A percentile compares a stretch with the other conserved stretches of the same genome.
Conservation (phyloP, 2,888 invertebrate genomes). For the Pantelozetes paolii region DNA sequence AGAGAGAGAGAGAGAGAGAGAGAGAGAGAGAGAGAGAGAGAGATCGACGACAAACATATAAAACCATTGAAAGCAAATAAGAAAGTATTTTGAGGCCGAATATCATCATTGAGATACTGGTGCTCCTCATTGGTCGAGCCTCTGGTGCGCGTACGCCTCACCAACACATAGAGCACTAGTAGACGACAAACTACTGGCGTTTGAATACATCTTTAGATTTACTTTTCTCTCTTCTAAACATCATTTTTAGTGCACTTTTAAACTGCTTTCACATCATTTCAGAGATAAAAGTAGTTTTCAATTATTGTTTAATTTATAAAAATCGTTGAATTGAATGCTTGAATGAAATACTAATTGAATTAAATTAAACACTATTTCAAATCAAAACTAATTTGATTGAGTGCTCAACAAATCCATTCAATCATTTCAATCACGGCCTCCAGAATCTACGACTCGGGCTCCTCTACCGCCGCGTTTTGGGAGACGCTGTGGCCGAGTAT, state of each 20-base stretch:
- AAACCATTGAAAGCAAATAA: not conserved
- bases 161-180: not conserved
- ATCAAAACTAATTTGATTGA: constrained; percentile 19
- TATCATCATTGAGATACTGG: constrained; percentile 3
- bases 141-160: constrained; percentile 25
- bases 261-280: constrained; percentile 1
- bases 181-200: constrained; percentile 8
- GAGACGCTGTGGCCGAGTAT: constrained; percentile 44
- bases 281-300: not conserved
- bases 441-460: constrained; percentile 31
- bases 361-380: constrained; percentile 15
- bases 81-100: constrained; percentile 18
- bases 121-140: constrained; percentile 8
- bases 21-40: no score
- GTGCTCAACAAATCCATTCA: not conserved
- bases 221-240: constrained; percentile 20
- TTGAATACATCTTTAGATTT: constrained; percentile 19
- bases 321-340: not conserved
- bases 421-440: constrained; percentile 33
- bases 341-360: constrained; percentile 16
- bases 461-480: constrained; percentile 44
- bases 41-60: no score
- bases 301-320: constrained; percentile 14
- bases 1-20: no score
- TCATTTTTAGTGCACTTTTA: constrained; percentile 22